A percentile compares a stretch with the other conserved stretches of the same genome.
phyloP scores from a whole-genome alignment of 2,888 invertebrate genomes.

The Diarsia rubi region DNA sequence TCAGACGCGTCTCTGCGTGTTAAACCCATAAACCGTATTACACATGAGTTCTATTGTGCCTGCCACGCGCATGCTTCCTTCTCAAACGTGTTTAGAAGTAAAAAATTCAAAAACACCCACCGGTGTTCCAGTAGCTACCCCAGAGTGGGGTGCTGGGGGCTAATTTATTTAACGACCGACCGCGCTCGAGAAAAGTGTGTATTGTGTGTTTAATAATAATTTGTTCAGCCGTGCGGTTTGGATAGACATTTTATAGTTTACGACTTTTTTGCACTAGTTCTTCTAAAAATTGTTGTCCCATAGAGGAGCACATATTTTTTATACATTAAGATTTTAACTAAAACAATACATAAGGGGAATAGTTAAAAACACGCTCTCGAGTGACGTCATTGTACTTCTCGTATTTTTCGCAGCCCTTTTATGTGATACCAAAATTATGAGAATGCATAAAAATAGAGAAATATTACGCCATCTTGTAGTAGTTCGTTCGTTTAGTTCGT shows the following conservation, averaged over 20 bases:
- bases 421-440: no score
- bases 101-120: slow-evolving; percentile 55
- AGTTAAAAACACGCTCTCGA: no score
- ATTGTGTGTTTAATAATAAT: slow-evolving; percentile 66
- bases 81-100: slow-evolving; percentile 38
- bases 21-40: neutral
- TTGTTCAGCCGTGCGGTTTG: slow-evolving; percentile 49
- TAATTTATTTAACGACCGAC: slow-evolving; percentile 66
- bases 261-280: neutral
- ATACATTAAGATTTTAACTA: neutral
- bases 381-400: no score
- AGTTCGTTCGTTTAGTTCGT: no score
- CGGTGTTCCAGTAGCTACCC: slow-evolving; percentile 30
- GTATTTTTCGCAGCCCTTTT: no score
- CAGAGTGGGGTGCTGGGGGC: slow-evolving; percentile 37
- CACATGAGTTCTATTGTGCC: neutral
- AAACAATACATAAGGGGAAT: neutral
- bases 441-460: no score
- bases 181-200: slow-evolving; percentile 53
- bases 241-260: slow-evolving; percentile 3
- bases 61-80: neutral
- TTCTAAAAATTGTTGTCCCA: neutral
- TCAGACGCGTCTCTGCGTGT: neutral
- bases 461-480: no score
- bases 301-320: no score